These are phyloP conservation scores for Acipenser ruthenus DNA, from an alignment of 2,797 vertebrate species.

Conservation along the genomic window DNA sequence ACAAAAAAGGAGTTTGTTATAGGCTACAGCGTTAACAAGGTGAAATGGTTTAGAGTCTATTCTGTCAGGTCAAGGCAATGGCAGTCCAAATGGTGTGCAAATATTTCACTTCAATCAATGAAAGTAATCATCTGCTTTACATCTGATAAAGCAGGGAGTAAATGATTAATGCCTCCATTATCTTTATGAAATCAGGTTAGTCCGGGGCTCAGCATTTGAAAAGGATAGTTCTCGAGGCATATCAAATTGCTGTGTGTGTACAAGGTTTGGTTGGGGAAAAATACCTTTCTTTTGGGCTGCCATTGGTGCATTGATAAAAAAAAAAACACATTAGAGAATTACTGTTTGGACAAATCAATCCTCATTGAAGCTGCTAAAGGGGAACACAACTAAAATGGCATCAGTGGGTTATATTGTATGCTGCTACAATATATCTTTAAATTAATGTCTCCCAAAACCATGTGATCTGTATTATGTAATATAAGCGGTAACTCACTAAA, in stretches of 20 bases:
- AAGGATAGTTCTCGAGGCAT: not conserved
- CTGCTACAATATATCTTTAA: no score
- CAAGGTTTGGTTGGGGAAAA: not conserved
- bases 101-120: slow-evolving; percentile 53
- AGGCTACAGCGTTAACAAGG: slow-evolving; percentile 9
- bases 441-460: no score
- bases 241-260: not conserved
- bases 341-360: not conserved
- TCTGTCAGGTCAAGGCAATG: slow-evolving; percentile 35
- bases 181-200: slow-evolving; percentile 35
- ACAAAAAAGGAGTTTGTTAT: not conserved
- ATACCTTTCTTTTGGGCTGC: not conserved
- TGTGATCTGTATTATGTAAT: no score
- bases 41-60: slow-evolving; percentile 42
- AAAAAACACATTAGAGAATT: not conserved
- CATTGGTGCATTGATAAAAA: not conserved
- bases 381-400: no score
- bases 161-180: slow-evolving; percentile 62
- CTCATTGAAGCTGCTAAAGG: no score
- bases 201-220: slow-evolving; percentile 20
- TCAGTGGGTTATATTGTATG: no score
- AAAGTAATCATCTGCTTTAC: slow-evolving; percentile 53
- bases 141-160: slow-evolving; percentile 33
- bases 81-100: slow-evolving; percentile 30
- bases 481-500: no score